A percentile compares a stretch with the other conserved stretches of the same genome.
Evolutionary conservation across 2,113 vertebrate species (phyloP).

Genomic region (Thermophis baileyi): DNA sequence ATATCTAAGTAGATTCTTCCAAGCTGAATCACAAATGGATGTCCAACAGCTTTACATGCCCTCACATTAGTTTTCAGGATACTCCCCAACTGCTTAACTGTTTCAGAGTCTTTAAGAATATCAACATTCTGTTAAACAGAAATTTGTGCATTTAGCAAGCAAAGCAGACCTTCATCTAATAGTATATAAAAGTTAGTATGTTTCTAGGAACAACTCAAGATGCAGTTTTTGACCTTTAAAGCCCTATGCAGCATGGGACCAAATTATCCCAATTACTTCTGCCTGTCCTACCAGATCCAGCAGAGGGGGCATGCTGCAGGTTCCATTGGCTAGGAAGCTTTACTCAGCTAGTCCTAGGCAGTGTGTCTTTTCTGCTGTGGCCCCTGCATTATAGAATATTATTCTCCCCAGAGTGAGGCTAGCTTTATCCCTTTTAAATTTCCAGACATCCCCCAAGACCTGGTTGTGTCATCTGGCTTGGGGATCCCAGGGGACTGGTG

Average conservation of each 20-base stretch:
- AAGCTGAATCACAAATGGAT: conserved; percentile 97
- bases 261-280: neutral
- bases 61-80: conserved; percentile 98
- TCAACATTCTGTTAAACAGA: conserved; percentile 86
- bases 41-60: conserved; percentile 96
- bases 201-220: neutral
- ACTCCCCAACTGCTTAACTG: conserved; percentile 96
- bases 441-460: neutral
- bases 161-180: neutral
- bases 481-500: neutral
- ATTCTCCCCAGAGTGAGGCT: neutral
- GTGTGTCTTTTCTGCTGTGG: neutral
- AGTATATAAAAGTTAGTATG: neutral
- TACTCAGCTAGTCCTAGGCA: neutral
- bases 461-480: neutral
- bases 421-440: neutral
- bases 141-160: neutral
- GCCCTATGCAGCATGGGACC: neutral
- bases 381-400: neutral
- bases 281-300: neutral
- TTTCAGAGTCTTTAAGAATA: conserved; percentile 98
- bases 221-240: neutral
- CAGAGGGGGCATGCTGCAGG: neutral
- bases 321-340: neutral
- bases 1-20: conserved; percentile 99